Conservation (phyloP, 2,113 vertebrate species). For the Protomyctophum bolini region DNA sequence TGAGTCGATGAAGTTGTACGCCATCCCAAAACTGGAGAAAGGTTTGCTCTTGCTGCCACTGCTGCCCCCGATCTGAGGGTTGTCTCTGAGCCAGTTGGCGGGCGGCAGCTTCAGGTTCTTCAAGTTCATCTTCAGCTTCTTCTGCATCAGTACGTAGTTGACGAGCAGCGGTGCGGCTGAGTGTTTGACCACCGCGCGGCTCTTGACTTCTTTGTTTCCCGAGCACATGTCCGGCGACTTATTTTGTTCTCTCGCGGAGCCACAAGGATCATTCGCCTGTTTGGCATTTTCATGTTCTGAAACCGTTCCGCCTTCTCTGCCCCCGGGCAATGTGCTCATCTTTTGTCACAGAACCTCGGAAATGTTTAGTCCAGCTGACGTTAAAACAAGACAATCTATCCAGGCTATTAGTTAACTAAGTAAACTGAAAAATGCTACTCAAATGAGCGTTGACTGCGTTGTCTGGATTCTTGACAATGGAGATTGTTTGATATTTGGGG, state of each 20-base stretch:
- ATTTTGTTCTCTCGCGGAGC: conserved; percentile 46
- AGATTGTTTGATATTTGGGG: too few relatives aligned
- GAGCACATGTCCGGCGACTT: conserved; percentile 69
- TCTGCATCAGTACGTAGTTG: conserved; percentile 91
- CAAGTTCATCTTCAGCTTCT: conserved; percentile 66
- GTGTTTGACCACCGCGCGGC: conserved; percentile 94
- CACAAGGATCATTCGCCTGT: too few relatives aligned
- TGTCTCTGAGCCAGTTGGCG: conserved; percentile 95
- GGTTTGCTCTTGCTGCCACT: conserved; percentile 91
- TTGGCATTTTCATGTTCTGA: too few relatives aligned
- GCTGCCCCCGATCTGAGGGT: conserved; percentile 89
- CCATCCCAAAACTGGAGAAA: conserved; percentile 98
- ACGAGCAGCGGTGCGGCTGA: conserved; percentile 89
- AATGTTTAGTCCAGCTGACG: too few relatives aligned
- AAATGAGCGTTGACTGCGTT: too few relatives aligned
- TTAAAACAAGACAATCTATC: too few relatives aligned
- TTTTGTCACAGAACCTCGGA: too few relatives aligned
- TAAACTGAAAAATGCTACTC: too few relatives aligned
- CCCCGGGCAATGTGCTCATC: too few relatives aligned
- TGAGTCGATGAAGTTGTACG: conserved; percentile 96
- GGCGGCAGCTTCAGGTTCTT: conserved; percentile 93
- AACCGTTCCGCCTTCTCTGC: too few relatives aligned
- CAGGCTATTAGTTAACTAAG: too few relatives aligned
- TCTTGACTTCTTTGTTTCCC: conserved; percentile 89
- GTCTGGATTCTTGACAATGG: too few relatives aligned